Evolutionary conservation across 2,797 vertebrate genomes (phyloP), one percentile per base, ranked within the genome.

Genomic region (Astyanax mexicanus): DNA sequence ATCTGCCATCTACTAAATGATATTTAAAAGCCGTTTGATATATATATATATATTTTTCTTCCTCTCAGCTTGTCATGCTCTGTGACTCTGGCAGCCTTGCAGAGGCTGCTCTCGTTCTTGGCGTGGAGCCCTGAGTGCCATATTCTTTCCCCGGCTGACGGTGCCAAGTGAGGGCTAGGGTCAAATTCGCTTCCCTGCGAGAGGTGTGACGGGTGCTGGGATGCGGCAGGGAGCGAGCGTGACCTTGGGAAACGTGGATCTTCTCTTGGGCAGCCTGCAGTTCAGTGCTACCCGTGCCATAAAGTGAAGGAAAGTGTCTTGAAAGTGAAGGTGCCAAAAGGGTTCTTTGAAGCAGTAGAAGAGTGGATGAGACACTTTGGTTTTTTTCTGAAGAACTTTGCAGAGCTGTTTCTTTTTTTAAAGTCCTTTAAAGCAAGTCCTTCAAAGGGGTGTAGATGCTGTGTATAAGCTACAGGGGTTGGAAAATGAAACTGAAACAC

Each of bases 11-110:
- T 89, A 85, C 88, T 88, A 84, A 92, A 91, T 91, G 92, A 90
- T 89, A 90, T 92, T 90, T 90, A 88, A 90, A 92, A 89, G 90
- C 85, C 87, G 89, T 92, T 91, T 86, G 83, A 62, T 87, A 85
- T 88, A n/a, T n/a, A n/a, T n/a, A n/a, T n/a, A n/a, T n/a, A n/a
- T n/a, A n/a, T 88, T 86, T 90, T 85, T 88, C 83, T 89, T 86
- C 87, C 86, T 86, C 86, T 73, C 42, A 77, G 84, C 66, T 42
- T 19, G 83, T 83, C 85, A 67, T 74, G 70, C 27, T 65, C 44
- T 47, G 29, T 17, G 75, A 80, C 84, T 87, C 87, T 92, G 91
- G 90, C 89, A 83, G 72, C 67, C 57, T 83, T 84, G 87, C 89
- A 88, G 86, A 88, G 77, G 62, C 74, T 82, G 82, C 69, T 88